Conservation (phyloP, 2,888 invertebrate species). For the Dryadula phaetusa region DNA sequence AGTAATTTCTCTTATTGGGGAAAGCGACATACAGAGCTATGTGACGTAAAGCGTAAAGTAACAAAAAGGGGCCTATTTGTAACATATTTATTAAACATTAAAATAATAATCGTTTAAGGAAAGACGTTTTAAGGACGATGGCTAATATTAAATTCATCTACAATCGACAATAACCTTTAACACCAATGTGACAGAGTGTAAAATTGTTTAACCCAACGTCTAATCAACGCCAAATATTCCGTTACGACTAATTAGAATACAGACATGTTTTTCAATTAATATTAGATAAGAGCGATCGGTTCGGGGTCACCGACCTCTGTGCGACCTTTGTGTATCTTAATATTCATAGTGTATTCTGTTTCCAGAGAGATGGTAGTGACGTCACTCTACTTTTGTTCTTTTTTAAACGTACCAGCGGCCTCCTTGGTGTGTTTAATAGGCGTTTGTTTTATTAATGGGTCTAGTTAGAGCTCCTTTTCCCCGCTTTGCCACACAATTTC, state of each 20-base stretch:
- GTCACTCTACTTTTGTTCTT: not conserved
- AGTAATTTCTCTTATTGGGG: not conserved
- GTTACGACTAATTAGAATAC: conserved; percentile 49
- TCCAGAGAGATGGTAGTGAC: too few species aligned
- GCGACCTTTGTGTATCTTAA: conserved; percentile 34
- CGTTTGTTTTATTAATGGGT: too few species aligned
- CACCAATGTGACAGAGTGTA: not conserved
- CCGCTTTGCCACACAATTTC: too few species aligned
- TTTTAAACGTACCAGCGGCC: too few species aligned
- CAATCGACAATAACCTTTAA: not conserved
- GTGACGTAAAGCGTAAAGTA: too few species aligned
- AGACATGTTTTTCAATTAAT: conserved; percentile 48
- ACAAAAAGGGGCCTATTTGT: conserved; percentile 1
- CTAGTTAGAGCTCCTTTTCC: too few species aligned
- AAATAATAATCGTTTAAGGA: conserved; percentile 8
- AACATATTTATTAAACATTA: not conserved
- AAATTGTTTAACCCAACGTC: not conserved
- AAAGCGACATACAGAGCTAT: too few species aligned
- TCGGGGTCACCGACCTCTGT: conserved; percentile 39
- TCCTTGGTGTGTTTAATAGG: too few species aligned
- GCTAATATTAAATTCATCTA: not conserved
- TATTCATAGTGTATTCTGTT: too few species aligned
- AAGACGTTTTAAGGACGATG: not conserved
- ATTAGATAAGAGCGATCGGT: conserved; percentile 45
- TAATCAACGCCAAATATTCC: conserved; percentile 46